A percentile compares a stretch with the other conserved stretches of the same genome.
Conservation (phyloP, 2,113 vertebrate genomes). For the Saguinus imperator region DNA sequence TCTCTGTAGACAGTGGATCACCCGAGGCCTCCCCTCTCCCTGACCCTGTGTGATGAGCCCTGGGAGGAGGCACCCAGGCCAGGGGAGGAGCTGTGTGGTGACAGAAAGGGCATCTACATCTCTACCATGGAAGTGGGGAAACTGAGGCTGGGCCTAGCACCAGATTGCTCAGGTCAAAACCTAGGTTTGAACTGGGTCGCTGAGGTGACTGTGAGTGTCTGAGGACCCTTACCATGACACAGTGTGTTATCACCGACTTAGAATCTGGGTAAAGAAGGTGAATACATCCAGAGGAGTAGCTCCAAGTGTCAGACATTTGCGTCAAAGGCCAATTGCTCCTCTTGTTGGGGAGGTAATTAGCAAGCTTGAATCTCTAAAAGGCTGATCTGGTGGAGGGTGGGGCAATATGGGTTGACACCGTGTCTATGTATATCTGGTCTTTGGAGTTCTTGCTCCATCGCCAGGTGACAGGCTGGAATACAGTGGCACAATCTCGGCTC, state of each 20-base stretch:
- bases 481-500: no score
- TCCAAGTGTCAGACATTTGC: no score
- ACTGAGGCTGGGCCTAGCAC: neutral
- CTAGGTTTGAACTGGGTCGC: neutral
- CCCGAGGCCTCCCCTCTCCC: neutral
- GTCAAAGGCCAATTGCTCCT: neutral
- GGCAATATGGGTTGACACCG: accelerated
- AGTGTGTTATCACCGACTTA: accelerated
- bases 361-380: neutral
- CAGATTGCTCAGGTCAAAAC: neutral
- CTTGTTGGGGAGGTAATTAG: no score
- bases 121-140: neutral
- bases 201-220: accelerated
- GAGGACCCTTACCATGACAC: no score
- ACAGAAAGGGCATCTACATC: neutral
- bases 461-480: no score
- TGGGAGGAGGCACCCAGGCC: neutral
- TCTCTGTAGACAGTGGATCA: slow-evolving; percentile 45
- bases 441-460: accelerated
- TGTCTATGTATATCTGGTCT: neutral
- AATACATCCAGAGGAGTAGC: accelerated
- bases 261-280: neutral
- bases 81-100: neutral
- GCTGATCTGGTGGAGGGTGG: accelerated
- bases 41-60: neutral